Percentiles rank a stretch among this genome's conserved stretches.
phyloP scores from a whole-genome alignment of 2,797 vertebrate species.

The Florisuga fusca region DNA sequence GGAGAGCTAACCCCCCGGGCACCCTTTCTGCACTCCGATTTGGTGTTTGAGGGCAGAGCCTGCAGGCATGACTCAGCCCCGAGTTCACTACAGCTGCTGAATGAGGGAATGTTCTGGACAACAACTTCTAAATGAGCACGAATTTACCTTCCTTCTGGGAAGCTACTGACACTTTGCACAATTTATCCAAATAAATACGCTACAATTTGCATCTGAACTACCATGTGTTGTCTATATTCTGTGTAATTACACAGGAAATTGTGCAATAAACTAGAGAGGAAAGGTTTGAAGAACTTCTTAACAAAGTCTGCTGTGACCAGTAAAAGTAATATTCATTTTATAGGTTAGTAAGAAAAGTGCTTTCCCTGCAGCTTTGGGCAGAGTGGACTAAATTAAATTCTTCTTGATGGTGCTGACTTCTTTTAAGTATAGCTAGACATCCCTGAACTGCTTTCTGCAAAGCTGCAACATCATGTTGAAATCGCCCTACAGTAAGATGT shows the following conservation, averaged over 20 bases:
- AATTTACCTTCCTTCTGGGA: neutral
- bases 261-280: neutral
- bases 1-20: neutral
- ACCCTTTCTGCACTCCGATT: neutral
- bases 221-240: rapidly evolving
- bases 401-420: neutral
- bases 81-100: neutral
- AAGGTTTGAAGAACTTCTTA: neutral
- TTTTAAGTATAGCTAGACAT: neutral
- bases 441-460: neutral
- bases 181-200: neutral
- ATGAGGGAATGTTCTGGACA: constrained; percentile 21
- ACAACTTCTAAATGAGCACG: neutral
- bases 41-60: neutral
- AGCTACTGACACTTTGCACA: neutral
- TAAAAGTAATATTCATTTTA: neutral
- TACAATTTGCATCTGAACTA: rapidly evolving
- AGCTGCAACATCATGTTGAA: neutral
- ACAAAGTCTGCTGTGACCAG: neutral
- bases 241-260: neutral
- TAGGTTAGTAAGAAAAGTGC: too few relatives aligned
- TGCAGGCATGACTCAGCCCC: constrained; percentile 43
- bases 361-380: neutral
- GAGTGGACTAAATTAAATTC: neutral
- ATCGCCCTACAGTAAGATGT: neutral